phyloP scores from a whole-genome alignment of 2,113 vertebrate species.

The Seriola quinqueradiata region DNA sequence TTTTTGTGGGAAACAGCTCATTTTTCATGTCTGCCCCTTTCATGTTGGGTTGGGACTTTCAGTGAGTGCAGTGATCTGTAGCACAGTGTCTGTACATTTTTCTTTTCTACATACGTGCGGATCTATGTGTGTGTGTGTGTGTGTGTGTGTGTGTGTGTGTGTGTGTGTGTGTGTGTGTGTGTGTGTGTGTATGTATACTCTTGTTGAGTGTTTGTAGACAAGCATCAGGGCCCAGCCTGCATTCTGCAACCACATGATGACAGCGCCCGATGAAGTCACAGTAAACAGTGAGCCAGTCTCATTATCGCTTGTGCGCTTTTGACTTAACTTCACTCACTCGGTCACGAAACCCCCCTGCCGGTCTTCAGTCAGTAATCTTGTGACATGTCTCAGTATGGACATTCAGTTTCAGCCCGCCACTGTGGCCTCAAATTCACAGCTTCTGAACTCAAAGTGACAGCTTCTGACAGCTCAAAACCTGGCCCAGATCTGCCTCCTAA shows the following conservation, averaged over 20 bases:
- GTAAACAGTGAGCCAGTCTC: conserved; percentile 77
- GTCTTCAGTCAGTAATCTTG: conserved; percentile 61
- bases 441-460: conserved; percentile 53
- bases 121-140: conserved; percentile 8
- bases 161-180: background rate
- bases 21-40: conserved; percentile 71
- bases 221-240: conserved; percentile 58
- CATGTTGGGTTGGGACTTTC: conserved; percentile 57
- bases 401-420: conserved; percentile 26
- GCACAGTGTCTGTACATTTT: conserved; percentile 54
- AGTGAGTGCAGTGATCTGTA: conserved; percentile 50
- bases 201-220: conserved; percentile 65
- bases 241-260: conserved; percentile 77
- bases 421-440: conserved; percentile 26
- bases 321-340: conserved; percentile 64
- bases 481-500: conserved; percentile 39
- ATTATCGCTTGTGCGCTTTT: conserved; percentile 75
- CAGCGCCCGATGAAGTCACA: conserved; percentile 76
- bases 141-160: conserved; percentile 10
- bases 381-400: conserved; percentile 55
- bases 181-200: conserved; percentile 10
- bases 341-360: conserved; percentile 55
- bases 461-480: conserved; percentile 45
- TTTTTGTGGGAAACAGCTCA: conserved; percentile 64
- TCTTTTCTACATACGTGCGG: conserved; percentile 20